These are phyloP conservation scores for Myopa tessellatipennis DNA, from an alignment of 2,888 invertebrate genomes.

Conservation along the genomic window DNA sequence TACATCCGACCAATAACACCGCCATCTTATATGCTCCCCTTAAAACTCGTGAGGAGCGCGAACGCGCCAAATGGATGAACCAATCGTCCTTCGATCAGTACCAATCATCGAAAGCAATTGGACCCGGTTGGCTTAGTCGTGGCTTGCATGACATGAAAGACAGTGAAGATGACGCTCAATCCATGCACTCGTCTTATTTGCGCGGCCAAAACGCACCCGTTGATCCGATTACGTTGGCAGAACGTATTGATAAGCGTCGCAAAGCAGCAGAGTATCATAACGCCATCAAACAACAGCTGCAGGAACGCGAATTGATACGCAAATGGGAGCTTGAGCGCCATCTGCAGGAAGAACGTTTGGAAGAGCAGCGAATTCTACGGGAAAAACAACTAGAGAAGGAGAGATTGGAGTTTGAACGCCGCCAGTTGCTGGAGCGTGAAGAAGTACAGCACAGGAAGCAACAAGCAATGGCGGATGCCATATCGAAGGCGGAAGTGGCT, in stretches of 20 bases:
- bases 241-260: conserved; percentile 83
- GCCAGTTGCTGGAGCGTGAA: conserved; percentile 75
- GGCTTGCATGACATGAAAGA: conserved; percentile 70
- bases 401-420: conserved; percentile 79
- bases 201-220: conserved; percentile 88
- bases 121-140: conserved; percentile 71
- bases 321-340: conserved; percentile 81
- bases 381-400: conserved; percentile 79
- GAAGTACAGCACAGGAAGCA: conserved; percentile 79
- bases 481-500: conserved; percentile 81
- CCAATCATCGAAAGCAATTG: conserved; percentile 48
- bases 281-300: conserved; percentile 85
- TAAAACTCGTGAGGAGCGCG: conserved; percentile 72
- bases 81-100: conserved; percentile 34
- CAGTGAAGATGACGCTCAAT: conserved; percentile 66
- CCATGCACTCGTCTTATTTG: conserved; percentile 74
- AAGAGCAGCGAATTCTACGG: conserved; percentile 80
- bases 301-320: conserved; percentile 81
- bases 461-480: conserved; percentile 80
- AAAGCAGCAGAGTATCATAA: conserved; percentile 88
- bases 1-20: conserved; percentile 59
- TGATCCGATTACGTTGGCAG: conserved; percentile 82
- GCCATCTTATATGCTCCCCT: conserved; percentile 63
- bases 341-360: conserved; percentile 81
- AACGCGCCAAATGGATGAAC: conserved; percentile 79